Conservation (phyloP, 2,113 vertebrate genomes). For the Hemiscyllium ocellatum region DNA sequence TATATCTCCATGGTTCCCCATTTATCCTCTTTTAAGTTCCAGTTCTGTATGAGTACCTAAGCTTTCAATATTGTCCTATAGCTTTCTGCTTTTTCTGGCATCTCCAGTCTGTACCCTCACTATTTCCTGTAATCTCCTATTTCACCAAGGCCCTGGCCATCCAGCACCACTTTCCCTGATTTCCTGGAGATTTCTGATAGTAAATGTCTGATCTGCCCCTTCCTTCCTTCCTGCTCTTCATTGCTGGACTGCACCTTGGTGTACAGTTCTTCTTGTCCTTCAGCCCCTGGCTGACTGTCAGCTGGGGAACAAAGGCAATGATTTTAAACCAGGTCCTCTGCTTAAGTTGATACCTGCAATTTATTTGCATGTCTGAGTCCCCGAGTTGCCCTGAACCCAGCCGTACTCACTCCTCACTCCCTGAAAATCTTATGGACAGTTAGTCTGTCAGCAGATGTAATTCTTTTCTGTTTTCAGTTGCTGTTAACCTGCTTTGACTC, state of each 20-base stretch:
- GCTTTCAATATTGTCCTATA: background rate
- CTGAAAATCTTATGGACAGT: background rate
- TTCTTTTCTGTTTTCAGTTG: background rate
- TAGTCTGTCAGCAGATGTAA: background rate
- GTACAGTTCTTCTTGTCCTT: background rate
- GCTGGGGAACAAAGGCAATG: background rate
- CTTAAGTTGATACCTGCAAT: background rate
- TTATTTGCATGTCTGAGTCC: background rate
- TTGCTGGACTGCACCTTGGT: background rate
- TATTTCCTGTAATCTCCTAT: background rate
- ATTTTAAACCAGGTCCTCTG: background rate
- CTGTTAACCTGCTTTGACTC: background rate
- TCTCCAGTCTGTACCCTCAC: background rate
- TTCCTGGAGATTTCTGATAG: background rate
- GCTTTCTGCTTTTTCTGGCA: background rate
- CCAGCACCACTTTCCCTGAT: no score
- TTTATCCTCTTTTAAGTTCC: background rate
- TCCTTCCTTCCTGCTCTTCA: background rate
- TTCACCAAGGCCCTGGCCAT: no score
- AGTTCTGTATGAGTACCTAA: background rate
- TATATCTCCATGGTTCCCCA: background rate
- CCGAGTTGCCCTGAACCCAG: background rate
- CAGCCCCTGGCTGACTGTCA: background rate
- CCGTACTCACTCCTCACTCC: background rate
- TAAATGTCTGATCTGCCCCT: background rate